Evolutionary conservation across 2,888 invertebrate genomes (phyloP).

Genomic region (Drepana falcataria): DNA sequence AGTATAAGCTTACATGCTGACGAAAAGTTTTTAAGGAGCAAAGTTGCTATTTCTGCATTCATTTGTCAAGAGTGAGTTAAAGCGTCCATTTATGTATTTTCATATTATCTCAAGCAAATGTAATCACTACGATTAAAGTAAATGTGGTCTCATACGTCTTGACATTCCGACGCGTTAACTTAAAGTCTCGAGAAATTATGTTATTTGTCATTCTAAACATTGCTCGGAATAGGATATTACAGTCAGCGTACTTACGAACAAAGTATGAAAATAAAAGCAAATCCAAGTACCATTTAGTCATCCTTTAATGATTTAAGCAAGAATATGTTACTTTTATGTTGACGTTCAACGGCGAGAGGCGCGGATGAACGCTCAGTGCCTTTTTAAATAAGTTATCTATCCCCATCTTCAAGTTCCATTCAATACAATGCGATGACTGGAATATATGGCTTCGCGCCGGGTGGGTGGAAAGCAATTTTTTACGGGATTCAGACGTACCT

Average conservation of each 20-base stretch:
- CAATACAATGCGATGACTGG: slow-evolving; percentile 57
- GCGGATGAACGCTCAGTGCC: slow-evolving; percentile 30
- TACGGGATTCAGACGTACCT: slow-evolving; percentile 65
- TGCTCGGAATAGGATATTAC: background rate
- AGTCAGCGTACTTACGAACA: background rate
- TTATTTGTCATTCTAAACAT: background rate
- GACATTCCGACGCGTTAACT: background rate
- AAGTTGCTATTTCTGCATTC: no score
- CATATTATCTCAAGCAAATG: background rate
- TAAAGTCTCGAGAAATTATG: background rate
- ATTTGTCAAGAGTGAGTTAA: no score
- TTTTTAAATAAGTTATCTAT: slow-evolving; percentile 58
- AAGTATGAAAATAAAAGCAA: background rate
- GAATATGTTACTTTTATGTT: background rate
- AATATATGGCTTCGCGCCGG: slow-evolving; percentile 55
- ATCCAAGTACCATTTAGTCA: background rate
- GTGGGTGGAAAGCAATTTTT: slow-evolving; percentile 65
- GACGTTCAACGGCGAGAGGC: background rate
- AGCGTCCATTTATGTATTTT: background rate
- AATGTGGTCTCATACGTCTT: background rate
- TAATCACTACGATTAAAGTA: background rate
- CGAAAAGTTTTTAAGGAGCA: background rate
- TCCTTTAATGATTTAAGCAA: background rate
- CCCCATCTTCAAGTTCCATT: slow-evolving; percentile 50
- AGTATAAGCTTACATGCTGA: no score